These are phyloP conservation scores for Cherax destructor DNA, from an alignment of 1,140 invertebrate species.

Conservation along the genomic window DNA sequence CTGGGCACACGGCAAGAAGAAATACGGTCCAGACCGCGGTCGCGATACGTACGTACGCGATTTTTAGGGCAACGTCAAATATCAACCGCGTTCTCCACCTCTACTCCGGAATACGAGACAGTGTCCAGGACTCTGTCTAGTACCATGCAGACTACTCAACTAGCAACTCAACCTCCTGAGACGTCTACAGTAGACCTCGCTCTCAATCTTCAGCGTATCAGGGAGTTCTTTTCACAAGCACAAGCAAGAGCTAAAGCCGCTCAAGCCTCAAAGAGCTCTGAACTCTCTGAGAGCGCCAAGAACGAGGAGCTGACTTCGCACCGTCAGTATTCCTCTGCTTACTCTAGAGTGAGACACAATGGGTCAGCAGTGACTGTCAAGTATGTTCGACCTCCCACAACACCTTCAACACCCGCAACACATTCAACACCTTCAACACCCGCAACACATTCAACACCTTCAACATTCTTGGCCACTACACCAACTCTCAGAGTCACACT, in stretches of 20 bases:
- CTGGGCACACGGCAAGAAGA: background rate
- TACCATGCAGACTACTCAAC: background rate
- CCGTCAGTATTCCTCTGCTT: background rate
- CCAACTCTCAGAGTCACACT: too few relatives aligned
- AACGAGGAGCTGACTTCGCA: background rate
- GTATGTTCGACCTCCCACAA: background rate
- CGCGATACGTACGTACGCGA: background rate
- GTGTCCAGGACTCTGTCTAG: background rate
- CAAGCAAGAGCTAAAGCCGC: background rate
- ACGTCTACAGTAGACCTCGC: background rate
- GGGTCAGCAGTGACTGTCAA: background rate
- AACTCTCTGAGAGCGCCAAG: background rate
- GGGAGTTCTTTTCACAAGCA: background rate
- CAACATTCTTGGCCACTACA: too few relatives aligned
- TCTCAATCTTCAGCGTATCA: background rate
- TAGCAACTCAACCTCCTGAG: background rate
- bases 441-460: too few relatives aligned
- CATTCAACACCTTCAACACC: background rate
- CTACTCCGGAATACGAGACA: background rate
- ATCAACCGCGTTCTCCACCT: background rate
- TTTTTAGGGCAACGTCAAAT: background rate
- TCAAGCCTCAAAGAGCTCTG: background rate
- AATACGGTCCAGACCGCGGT: background rate
- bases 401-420: background rate
- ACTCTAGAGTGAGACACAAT: background rate